Base-by-base conservation (phyloP, 1,140 invertebrate species). In the Drosophila sp. region DNA sequence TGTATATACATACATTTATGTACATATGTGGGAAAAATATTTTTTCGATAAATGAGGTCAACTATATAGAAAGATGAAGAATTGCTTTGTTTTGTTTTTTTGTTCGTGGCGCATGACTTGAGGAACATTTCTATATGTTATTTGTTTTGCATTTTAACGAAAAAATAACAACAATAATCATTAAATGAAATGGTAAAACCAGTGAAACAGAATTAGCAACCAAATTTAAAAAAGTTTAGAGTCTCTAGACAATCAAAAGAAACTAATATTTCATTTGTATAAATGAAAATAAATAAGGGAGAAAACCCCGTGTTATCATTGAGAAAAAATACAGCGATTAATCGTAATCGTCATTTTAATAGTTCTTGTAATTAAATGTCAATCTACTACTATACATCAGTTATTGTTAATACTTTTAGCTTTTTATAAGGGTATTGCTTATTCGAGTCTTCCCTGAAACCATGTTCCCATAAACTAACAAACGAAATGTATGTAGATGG, bases 51-150 rank as follows among this genome's bases (percentile, higher is more conserved):
- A 50, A 50, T 50, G 44, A 50, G 44, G 44, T 50, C 44, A 50
- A 50, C 44, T 27, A 27, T 50, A 50, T 50, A 50, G 44, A 50
- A 50, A 50, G 7, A 50, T 50, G 44, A 50, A 10, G 23, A 27
- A 50, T 50, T 50, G 2, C 3, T 50, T 50, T 50, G 8, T 50
- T 50, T 50, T 47, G 44, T 27, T 10, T 50, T 17, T 50, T 50
- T 27, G 17, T 50, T 1, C 10, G 7, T 50, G 23, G 44, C 44
- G 44, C 44, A 50, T 50, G 44, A 50, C 23, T 50, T 50, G 2
- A 50, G 3, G 23, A 50, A 50, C 44, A 50, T 50, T 50, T 50
- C 44, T 50, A 50, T 27, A 50, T 50, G 44, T 50, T 50, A 50
- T 50, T 50, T 50, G 44, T 50, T 50, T 50, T 27, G 44, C 23